Evolutionary conservation across 2,113 vertebrate genomes (phyloP).

Genomic region (Meles meles): DNA sequence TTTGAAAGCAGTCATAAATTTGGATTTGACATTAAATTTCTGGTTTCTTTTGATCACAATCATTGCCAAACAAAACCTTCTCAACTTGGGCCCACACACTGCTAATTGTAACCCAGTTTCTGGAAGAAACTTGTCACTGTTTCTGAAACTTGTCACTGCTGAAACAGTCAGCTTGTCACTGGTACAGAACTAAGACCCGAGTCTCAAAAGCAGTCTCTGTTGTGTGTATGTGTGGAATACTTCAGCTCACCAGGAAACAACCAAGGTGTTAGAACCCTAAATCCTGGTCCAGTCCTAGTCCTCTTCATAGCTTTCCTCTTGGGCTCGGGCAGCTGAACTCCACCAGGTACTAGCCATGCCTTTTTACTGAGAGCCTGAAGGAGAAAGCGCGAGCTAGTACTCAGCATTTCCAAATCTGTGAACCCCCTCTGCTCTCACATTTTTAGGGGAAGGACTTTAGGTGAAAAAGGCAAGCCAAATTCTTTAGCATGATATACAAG

Average conservation of each 20-base stretch:
- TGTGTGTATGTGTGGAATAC: accelerated
- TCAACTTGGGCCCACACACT: not conserved
- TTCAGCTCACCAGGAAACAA: not conserved
- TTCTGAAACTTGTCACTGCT: too few relatives aligned
- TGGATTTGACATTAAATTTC: not conserved
- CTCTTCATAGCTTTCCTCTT: not conserved
- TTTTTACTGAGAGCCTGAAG: not conserved
- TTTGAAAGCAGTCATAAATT: not conserved
- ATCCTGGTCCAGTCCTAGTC: not conserved
- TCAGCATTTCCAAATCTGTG: not conserved
- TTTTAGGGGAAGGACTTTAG: not conserved
- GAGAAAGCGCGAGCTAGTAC: not conserved
- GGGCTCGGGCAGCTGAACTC: not conserved
- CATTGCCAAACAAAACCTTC: not conserved
- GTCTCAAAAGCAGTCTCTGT: not conserved
- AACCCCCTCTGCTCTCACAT: not conserved
- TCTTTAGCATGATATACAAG: not conserved
- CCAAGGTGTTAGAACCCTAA: not conserved
- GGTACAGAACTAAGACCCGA: not conserved
- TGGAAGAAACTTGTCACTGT: too few relatives aligned
- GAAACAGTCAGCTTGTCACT: not conserved
- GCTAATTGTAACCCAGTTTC: not conserved
- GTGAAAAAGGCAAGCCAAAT: not conserved
- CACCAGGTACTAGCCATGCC: not conserved
- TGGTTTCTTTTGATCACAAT: not conserved